These are phyloP conservation scores for Prietella phreatophila DNA, from an alignment of 2,113 vertebrate species.

Conservation along the genomic window DNA sequence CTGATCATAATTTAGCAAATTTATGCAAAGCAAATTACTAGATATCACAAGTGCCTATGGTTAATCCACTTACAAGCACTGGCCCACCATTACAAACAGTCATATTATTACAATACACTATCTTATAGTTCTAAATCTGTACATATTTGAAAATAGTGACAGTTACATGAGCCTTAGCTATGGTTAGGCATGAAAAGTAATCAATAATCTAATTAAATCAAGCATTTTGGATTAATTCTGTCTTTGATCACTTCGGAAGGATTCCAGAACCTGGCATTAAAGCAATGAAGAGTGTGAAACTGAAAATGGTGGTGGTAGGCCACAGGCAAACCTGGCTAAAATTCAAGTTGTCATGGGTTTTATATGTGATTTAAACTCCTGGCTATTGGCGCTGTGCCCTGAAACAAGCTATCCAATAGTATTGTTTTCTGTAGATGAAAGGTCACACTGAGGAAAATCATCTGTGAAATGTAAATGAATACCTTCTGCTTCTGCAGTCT, in stretches of 20 bases:
- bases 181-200: background rate
- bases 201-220: background rate
- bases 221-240: background rate
- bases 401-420: background rate
- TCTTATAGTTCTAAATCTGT: background rate
- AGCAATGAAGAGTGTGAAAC: background rate
- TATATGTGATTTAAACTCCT: background rate
- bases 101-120: background rate
- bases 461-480: background rate
- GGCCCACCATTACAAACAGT: background rate
- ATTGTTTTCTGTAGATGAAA: background rate
- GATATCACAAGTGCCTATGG: background rate
- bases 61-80: background rate
- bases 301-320: background rate
- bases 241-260: background rate
- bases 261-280: background rate
- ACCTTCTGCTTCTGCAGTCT: conserved; percentile 68
- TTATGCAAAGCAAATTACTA: background rate
- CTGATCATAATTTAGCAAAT: background rate
- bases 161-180: background rate
- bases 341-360: conserved; percentile 2
- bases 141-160: no score
- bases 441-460: background rate
- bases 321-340: background rate
- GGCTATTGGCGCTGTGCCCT: background rate